Base-by-base conservation (phyloP, 2,888 invertebrate genomes). In the Megalurothrips usitatus region DNA sequence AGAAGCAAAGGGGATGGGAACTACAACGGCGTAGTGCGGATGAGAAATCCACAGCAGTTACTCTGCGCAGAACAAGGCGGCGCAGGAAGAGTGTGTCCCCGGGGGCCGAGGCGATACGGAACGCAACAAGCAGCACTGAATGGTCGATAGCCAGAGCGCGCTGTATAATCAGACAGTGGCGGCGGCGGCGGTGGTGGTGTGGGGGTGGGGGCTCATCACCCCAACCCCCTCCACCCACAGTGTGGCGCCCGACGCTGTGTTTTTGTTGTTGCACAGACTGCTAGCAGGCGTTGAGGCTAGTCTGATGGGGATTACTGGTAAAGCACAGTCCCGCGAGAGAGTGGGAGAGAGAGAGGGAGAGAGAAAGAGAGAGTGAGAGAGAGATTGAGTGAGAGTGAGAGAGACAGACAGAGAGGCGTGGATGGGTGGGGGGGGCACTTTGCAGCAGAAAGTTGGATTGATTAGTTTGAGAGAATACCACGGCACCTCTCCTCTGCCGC, bases 231-330 rank as follows among this genome's bases (percentile, higher is more conserved):
- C 34, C 6, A 2, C 34, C 34, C 34, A n/a, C n/a, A n/a, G n/a
- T n/a, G n/a, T n/a, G 34, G n/a, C 58, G 58, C 17, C 17, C 58
- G 19, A 17, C 58, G 17, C 58, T 58, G 58, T 58, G 58, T 58
- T 58, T 58, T 58, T 58, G 58, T 58, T 58, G 58, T n/a, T 58
- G 17, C 58, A 58, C 14, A 58, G 17, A 58, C 0, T 19, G 52
- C 14, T 23, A n/a, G 68, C 23, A 68, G 23, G 68, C 68, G 58
- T 58, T 58, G 58, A 14, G 58, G 58, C 58, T 6, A 58, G 58
- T 58, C 68, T 68, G 68, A 68, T 68, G 68, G 68, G 68, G 68
- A 68, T 68, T 68, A 68, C 68, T 68, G 68, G 68, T 68, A 68
- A 19, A 0, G 58, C 17, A 43, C 34, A 43, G 34, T 43, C 34